A percentile compares a stretch with the other conserved stretches of the same genome.
Evolutionary conservation across 2,888 invertebrate genomes (phyloP).

Genomic region (Cosmia pyralina): DNA sequence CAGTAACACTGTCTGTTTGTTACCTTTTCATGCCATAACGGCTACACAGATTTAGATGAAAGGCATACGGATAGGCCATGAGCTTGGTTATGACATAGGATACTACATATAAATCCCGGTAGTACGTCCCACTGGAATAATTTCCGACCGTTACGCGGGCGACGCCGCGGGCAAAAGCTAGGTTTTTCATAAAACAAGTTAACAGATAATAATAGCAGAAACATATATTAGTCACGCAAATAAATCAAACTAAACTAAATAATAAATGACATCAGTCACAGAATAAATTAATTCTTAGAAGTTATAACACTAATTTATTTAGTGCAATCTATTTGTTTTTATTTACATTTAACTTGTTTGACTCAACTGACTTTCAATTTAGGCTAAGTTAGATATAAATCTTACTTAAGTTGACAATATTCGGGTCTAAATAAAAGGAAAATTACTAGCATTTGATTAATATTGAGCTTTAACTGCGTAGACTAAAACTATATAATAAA

Average conservation of each 20-base stretch:
- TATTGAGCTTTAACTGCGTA: background rate
- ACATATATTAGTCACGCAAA: background rate
- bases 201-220: conserved; percentile 5
- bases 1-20: too few relatives aligned
- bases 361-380: conserved; percentile 35
- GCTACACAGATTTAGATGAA: too few relatives aligned
- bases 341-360: conserved; percentile 27
- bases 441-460: conserved; percentile 29
- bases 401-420: conserved; percentile 18
- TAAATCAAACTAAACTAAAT: conserved; percentile 6
- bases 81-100: too few relatives aligned
- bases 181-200: too few relatives aligned
- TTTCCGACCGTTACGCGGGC: too few relatives aligned
- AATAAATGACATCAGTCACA: conserved; percentile 14
- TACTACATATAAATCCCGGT: too few relatives aligned
- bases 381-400: conserved; percentile 26
- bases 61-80: too few relatives aligned
- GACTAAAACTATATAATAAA: background rate
- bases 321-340: conserved; percentile 20
- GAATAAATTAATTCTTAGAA: conserved; percentile 21
- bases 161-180: too few relatives aligned
- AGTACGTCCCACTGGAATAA: too few relatives aligned
- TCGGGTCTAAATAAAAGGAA: background rate
- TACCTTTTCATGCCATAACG: too few relatives aligned
- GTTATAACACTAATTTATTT: conserved; percentile 31